Evolutionary conservation across 1,140 invertebrate species (phyloP).

Genomic region (Drosophila arizonae): DNA sequence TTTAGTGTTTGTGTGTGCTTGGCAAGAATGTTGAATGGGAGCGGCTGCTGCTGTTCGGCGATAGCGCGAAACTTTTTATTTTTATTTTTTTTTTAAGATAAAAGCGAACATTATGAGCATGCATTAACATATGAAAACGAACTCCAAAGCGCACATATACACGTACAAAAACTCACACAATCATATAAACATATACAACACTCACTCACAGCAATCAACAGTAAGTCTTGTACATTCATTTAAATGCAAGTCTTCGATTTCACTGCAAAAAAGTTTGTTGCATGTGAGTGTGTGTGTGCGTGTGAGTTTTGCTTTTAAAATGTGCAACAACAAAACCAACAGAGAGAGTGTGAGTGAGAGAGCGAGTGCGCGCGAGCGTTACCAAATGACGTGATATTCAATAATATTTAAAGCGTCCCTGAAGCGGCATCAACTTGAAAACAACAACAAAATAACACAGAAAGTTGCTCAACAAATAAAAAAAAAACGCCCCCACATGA

Average conservation of each 20-base stretch:
- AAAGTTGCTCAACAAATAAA: conserved; percentile 18
- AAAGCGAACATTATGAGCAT: conserved; percentile 45
- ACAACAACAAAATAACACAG: conserved; percentile 30
- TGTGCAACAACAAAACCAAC: conserved; percentile 38
- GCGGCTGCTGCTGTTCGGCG: conserved; percentile 61
- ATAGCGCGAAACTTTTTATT: conserved; percentile 66
- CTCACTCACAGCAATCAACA: conserved; percentile 32
- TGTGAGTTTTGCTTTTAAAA: conserved; percentile 43
- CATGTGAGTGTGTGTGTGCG: neutral
- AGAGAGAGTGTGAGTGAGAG: conserved; percentile 11
- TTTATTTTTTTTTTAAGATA: conserved; percentile 36
- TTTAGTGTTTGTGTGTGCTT: conserved; percentile 23
- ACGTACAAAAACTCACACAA: conserved; percentile 14
- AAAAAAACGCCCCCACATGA: conserved; percentile 53
- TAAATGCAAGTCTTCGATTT: conserved; percentile 61
- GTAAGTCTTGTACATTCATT: conserved; percentile 34
- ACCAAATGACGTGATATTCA: conserved; percentile 69
- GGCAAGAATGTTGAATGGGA: conserved; percentile 59
- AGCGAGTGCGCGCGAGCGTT: conserved; percentile 17
- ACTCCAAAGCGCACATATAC: conserved; percentile 12
- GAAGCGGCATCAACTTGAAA: conserved; percentile 43
- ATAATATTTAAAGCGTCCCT: conserved; percentile 44
- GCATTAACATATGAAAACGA: conserved; percentile 61
- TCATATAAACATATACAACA: conserved; percentile 13
- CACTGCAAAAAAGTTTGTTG: conserved; percentile 46